Evolutionary conservation across 1,140 invertebrate species (phyloP), one percentile per base, ranked within the genome.

Genomic region (Caenorhabditis tropicalis): DNA sequence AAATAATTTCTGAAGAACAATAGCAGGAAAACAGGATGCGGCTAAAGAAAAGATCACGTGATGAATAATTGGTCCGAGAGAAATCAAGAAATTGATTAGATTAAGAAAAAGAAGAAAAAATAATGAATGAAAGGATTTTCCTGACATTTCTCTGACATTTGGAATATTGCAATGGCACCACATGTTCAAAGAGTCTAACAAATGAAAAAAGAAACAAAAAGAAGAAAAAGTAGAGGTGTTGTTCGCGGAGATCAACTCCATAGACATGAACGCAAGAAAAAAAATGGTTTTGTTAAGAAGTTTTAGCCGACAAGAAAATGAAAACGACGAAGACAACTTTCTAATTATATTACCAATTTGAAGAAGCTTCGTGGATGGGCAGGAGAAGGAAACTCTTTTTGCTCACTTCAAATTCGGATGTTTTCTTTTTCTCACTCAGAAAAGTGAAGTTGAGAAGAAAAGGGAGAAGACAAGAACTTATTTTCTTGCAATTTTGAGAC

Each of bases 301-400:
- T 4, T 43, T 43, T 36, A 31, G 19, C 58, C 33, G 19, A 65
- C 33, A 16, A 65, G 58, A 65, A 65, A 33, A 65, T 65, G 58
- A 65, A 65, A 65, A 65, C 58, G 58, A 65, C 58, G 31, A 65
- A 29, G 58, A 65, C 29, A 65, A 65, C 58, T 65, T 65, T 65
- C 33, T 65, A 65, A 65, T 65, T 65, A 65, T 65, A 65, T 65
- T 65, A 65, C 58, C 33, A 33, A 65, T 65, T 65, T 65, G 19
- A n/a, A 65, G 33, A 65, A 33, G 58, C 7, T 16, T 65, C 53
- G 27, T 12, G 5, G 5, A 29, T 58, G 53, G 27, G 53, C 27
- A 58, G 53, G 53, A 31, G n/a, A 15, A 65, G n/a, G 31, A 39
- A 39, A 65, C 31, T 36, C 16, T 36, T 43, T 12, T 43, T 43